phyloP scores from a whole-genome alignment of 2,888 invertebrate genomes.

The Clostera curtula region DNA sequence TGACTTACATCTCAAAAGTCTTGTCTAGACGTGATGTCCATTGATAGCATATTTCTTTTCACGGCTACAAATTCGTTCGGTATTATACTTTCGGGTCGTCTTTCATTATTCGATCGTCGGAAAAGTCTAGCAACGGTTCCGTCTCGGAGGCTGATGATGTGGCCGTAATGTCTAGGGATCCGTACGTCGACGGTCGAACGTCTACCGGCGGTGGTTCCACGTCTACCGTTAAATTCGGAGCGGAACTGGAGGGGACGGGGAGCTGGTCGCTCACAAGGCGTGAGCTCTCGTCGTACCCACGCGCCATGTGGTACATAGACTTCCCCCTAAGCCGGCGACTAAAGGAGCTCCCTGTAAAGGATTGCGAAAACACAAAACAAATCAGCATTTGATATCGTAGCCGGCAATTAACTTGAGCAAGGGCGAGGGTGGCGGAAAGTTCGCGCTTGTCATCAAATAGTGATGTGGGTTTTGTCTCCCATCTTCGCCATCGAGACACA shows the following conservation, averaged over 20 bases:
- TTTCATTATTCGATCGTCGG: conserved; percentile 18
- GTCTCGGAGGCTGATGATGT: conserved; percentile 42
- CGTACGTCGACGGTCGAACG: conserved; percentile 49
- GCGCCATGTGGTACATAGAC: conserved; percentile 82
- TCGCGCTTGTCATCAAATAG: too few species aligned
- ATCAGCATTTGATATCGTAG: too few species aligned
- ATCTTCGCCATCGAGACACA: too few species aligned
- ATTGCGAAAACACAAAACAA: conserved; percentile 6
- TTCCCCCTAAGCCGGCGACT: conserved; percentile 86
- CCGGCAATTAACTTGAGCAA: too few species aligned
- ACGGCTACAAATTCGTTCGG: conserved; percentile 5
- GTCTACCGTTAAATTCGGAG: conserved; percentile 45
- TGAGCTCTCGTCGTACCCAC: conserved; percentile 78
- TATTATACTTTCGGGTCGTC: conserved; percentile 43
- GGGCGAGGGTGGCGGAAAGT: too few species aligned
- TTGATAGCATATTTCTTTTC: too few species aligned
- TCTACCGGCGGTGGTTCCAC: conserved; percentile 42
- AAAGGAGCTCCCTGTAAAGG: conserved; percentile 81
- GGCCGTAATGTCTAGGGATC: conserved; percentile 50
- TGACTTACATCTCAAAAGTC: too few species aligned
- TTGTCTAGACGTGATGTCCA: too few species aligned
- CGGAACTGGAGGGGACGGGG: conserved; percentile 49
- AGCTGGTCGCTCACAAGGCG: conserved; percentile 50
- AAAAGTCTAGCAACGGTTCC: conserved; percentile 40
- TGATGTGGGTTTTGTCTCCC: too few species aligned